Evolutionary conservation across 2,797 vertebrate species (phyloP), one percentile per base, ranked within the genome.

Genomic region (Macrochelys suwanniensis): DNA sequence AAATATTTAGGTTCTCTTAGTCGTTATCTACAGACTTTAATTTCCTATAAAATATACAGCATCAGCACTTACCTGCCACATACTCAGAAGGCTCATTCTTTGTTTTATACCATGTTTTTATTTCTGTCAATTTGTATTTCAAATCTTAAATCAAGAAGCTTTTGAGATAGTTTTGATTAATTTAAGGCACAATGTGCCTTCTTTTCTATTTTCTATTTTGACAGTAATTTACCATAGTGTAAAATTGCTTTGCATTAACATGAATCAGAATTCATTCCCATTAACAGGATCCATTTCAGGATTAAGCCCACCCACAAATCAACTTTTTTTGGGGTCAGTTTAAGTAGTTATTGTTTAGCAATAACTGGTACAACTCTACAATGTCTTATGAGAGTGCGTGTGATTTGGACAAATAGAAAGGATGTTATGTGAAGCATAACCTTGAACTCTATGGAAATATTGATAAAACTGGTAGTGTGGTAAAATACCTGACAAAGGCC

Each of bases 71-170:
- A 88, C 84, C 84, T 85, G 23, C 47, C 91, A 97, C 95, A 95
- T 93, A 82, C 82, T 95, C 85, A 80, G 93, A 90, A 92, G 83
- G 17, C 10, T 94, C 68, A 93, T 93, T 87, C n/a, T 97, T 81
- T 90, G 76, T n/a, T 94, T 97, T 94, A 79, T 88, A 97, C 97
- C 92, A 89, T 93, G 92, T 84, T 96, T 98, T 98, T 97, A 97
- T 98, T 98, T 97, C 88, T 95, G 28, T 96, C 94, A 96, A 98
- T 95, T 94, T 96, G 76, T 97, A 96, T 96, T 96, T 96, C 92
- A 97, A 93, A 95, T 96, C 95, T 92, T 94, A 98, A 98, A 97
- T 98, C 96, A 98, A 97, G 94, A 96, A 96, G 87, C 97, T 98
- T 97, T 94, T 83, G 93, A 94, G 42, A 87, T 76, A 92, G 79